Evolutionary conservation across 2,888 invertebrate genomes (phyloP).

Genomic region (Nycteola revayana): DNA sequence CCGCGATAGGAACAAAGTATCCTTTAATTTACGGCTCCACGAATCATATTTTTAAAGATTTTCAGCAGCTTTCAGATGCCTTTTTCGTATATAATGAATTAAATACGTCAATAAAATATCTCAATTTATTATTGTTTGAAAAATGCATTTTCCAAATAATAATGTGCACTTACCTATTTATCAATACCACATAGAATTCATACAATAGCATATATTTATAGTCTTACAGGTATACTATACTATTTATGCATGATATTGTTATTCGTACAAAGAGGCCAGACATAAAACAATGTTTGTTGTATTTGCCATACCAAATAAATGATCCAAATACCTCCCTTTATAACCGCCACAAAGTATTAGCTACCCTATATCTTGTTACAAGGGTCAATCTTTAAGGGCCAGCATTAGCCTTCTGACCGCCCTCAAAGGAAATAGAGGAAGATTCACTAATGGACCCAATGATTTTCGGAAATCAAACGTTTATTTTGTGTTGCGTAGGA

Average conservation of each 20-base stretch:
- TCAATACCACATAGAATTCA: too few species aligned
- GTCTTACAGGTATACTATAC: slow-evolving; percentile 23
- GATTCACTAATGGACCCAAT: slow-evolving; percentile 68
- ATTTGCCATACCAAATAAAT: slow-evolving; percentile 38
- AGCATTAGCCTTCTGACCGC: slow-evolving; percentile 66
- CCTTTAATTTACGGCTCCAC: slow-evolving; percentile 52
- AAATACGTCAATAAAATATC: too few species aligned
- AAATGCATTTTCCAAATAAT: too few species aligned
- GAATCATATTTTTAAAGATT: too few species aligned
- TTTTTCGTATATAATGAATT: too few species aligned
- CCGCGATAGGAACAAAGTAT: slow-evolving; percentile 39
- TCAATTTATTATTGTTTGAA: too few species aligned
- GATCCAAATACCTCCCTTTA: slow-evolving; percentile 38
- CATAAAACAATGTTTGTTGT: slow-evolving; percentile 41
- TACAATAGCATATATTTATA: too few species aligned
- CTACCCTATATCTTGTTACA: slow-evolving; percentile 53
- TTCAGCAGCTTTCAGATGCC: too few species aligned
- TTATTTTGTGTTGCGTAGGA: slow-evolving; percentile 42
- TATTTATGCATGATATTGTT: slow-evolving; percentile 12
- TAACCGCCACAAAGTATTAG: slow-evolving; percentile 35
- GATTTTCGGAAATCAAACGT: slow-evolving; percentile 60
- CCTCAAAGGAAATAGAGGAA: slow-evolving; percentile 61
- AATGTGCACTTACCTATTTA: too few species aligned
- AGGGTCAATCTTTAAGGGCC: slow-evolving; percentile 64
- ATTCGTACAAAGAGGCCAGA: slow-evolving; percentile 22